Conservation (phyloP, 2,113 vertebrate genomes). For the Gadus macrocephalus region DNA sequence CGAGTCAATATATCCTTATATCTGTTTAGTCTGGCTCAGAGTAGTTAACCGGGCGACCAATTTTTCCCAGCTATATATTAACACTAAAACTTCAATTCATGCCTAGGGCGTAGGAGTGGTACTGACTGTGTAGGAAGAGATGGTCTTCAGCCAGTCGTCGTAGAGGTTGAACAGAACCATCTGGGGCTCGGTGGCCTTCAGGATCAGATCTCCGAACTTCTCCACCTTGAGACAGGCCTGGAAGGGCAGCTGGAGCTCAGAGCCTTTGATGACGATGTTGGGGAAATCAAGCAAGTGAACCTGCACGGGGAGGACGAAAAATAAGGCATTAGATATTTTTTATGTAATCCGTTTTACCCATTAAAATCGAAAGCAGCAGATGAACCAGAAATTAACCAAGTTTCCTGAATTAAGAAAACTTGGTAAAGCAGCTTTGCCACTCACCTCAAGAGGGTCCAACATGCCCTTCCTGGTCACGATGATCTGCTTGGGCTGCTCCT, state of each 20-base stretch:
- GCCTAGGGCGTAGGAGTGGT: neutral
- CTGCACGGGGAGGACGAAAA: conserved; percentile 56
- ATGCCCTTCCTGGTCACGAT: conserved; percentile 98
- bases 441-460: conserved; percentile 96
- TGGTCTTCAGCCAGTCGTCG: conserved; percentile 99
- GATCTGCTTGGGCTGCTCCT: conserved; percentile 99
- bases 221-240: conserved; percentile 99
- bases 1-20: neutral
- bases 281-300: conserved; percentile 99
- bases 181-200: conserved; percentile 98
- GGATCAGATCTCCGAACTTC: conserved; percentile 97
- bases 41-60: too few relatives aligned
- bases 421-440: neutral
- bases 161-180: conserved; percentile 99
- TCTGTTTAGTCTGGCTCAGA: too few relatives aligned
- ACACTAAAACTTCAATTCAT: neutral
- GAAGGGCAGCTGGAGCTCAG: conserved; percentile 96
- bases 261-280: conserved; percentile 99
- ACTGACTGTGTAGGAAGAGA: conserved; percentile 96
- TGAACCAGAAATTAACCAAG: neutral
- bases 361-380: too few relatives aligned
- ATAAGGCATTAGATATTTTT: neutral
- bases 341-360: too few relatives aligned
- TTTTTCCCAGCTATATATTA: too few relatives aligned
- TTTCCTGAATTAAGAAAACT: neutral